Percentiles rank a stretch among this genome's conserved stretches.
Evolutionary conservation across 2,888 invertebrate genomes (phyloP).

Genomic region (Leucophora obtusa): DNA sequence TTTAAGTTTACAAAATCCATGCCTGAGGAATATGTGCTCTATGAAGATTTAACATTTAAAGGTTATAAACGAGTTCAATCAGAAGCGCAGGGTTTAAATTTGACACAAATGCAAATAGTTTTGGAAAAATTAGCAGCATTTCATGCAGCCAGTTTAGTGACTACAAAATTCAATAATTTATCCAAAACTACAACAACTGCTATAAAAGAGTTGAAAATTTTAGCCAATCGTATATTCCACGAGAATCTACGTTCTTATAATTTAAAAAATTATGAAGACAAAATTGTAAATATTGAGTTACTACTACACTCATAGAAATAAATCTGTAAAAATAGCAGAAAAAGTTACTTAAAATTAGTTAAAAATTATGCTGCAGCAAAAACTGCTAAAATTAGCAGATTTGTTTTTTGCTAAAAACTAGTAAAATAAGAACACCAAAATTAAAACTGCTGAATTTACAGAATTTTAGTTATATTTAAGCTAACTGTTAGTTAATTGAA

Average conservation of each 20-base stretch:
- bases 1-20: conserved; percentile 59
- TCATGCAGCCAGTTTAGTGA: conserved; percentile 69
- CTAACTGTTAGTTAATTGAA: no score
- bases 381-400: no score
- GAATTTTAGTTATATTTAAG: no score
- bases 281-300: conserved; percentile 11
- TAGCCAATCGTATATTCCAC: conserved; percentile 28
- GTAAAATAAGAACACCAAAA: no score
- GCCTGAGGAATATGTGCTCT: conserved; percentile 63
- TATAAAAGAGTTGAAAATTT: neutral
- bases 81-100: conserved; percentile 69
- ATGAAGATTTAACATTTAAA: conserved; percentile 68
- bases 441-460: no score
- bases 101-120: conserved; percentile 68
- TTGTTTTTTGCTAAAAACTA: no score
- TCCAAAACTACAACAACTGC: neutral
- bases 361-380: no score
- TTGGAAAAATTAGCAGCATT: conserved; percentile 71
- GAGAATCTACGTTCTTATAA: conserved; percentile 22
- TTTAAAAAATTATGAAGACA: conserved; percentile 27
- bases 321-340: no score
- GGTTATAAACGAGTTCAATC: conserved; percentile 60
- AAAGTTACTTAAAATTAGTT: no score
- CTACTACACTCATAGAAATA: no score
- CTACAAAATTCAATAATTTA: neutral